Evolutionary conservation across 1,140 invertebrate species (phyloP).

Genomic region (Drosophila trapezifrons): DNA sequence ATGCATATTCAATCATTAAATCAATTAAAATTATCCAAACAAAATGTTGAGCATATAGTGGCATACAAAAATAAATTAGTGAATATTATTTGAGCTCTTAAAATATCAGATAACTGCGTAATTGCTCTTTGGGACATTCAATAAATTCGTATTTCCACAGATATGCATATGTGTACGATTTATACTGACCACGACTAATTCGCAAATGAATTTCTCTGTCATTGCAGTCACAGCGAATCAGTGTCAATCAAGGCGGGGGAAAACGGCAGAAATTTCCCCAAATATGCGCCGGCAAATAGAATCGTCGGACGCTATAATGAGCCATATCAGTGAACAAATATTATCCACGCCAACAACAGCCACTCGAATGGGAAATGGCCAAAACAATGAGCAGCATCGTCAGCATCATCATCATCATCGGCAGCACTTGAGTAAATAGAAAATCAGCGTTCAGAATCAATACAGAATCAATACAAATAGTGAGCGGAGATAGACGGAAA

Average conservation of each 20-base stretch:
- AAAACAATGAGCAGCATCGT: slow-evolving; percentile 45
- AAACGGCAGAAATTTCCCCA: slow-evolving; percentile 25
- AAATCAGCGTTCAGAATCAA: slow-evolving; percentile 77
- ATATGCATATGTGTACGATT: slow-evolving; percentile 1
- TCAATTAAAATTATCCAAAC: neutral
- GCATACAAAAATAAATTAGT: neutral
- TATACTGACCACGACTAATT: slow-evolving; percentile 13
- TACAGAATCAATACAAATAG: slow-evolving; percentile 79
- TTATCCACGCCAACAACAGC: slow-evolving; percentile 52
- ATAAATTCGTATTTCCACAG: neutral
- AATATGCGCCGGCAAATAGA: slow-evolving; percentile 65
- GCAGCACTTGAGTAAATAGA: slow-evolving; percentile 78
- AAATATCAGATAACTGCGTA: neutral
- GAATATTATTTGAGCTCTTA: neutral
- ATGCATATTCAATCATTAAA: no score
- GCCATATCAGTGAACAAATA: slow-evolving; percentile 73
- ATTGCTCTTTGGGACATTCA: neutral
- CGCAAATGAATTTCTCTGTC: neutral
- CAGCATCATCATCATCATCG: slow-evolving; percentile 37
- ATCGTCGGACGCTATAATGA: slow-evolving; percentile 69
- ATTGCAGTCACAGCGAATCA: slow-evolving; percentile 43
- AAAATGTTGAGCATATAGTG: neutral
- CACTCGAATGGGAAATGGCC: slow-evolving; percentile 42
- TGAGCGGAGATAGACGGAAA: slow-evolving; percentile 48
- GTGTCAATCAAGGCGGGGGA: slow-evolving; percentile 31